phyloP scores from a whole-genome alignment of 2,888 invertebrate species.

The Tetragonisca angustula region DNA sequence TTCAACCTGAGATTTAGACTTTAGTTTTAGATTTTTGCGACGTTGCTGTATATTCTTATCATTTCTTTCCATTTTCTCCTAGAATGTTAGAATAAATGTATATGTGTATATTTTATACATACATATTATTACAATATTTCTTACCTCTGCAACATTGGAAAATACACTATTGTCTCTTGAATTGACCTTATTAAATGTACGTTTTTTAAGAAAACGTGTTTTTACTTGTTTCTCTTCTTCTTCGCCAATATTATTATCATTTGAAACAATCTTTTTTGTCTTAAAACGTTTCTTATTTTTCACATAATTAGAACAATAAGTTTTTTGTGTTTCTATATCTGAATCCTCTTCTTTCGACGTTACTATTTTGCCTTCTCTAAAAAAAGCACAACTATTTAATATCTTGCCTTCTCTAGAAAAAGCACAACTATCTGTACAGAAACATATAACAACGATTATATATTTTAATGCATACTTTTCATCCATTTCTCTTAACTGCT shows the following conservation, averaged over 20 bases:
- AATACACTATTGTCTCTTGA: conserved; percentile 77
- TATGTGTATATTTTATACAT: neutral
- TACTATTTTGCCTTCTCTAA: conserved; percentile 87
- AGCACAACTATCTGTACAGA: conserved; percentile 2
- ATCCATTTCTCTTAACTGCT: conserved; percentile 88
- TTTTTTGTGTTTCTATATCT: conserved; percentile 87
- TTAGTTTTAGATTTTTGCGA: conserved; percentile 72
- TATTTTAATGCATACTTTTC: conserved; percentile 86
- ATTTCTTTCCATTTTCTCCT: conserved; percentile 85
- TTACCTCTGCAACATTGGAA: conserved; percentile 70
- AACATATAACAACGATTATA: neutral
- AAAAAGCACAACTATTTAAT: conserved; percentile 43
- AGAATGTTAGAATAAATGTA: conserved; percentile 30
- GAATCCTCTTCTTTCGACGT: conserved; percentile 89
- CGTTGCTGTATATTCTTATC: conserved; percentile 67
- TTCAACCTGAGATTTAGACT: conserved; percentile 85
- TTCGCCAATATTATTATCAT: conserved; percentile 21
- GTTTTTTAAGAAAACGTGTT: conserved; percentile 63
- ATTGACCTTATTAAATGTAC: conserved; percentile 63
- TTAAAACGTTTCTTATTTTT: conserved; percentile 51
- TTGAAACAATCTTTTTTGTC: conserved; percentile 19
- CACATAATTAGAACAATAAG: conserved; percentile 50
- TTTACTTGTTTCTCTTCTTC: conserved; percentile 50
- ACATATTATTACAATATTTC: neutral
- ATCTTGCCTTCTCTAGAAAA: neutral